Conservation (phyloP, 2,113 vertebrate species). For the Ceyx cyanopectus region DNA sequence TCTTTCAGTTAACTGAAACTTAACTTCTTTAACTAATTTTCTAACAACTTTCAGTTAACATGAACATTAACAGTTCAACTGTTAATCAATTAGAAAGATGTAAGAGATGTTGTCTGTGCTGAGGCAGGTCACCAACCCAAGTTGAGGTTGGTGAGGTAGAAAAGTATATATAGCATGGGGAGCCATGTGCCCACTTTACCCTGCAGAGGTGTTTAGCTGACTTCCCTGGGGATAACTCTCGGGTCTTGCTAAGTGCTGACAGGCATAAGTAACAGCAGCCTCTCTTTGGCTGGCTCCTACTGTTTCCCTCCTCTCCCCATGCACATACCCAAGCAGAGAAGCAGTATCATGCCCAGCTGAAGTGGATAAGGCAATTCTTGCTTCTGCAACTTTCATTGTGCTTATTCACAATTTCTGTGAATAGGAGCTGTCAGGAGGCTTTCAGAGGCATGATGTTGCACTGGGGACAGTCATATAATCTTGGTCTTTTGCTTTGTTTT, state of each 20-base stretch:
- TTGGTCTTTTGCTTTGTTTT: not conserved
- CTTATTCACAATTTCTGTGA: not conserved
- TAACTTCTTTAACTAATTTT: too few species aligned
- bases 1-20: too few species aligned
- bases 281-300: not conserved
- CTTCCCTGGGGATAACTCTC: not conserved
- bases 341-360: not conserved
- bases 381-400: not conserved
- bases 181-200: not conserved
- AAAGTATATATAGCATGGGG: not conserved
- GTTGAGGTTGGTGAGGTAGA: not conserved
- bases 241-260: not conserved
- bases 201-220: not conserved
- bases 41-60: too few species aligned
- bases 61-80: not conserved
- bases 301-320: not conserved
- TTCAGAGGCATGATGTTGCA: not conserved
- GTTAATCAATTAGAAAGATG: not conserved
- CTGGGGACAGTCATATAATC: not conserved
- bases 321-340: rapidly evolving
- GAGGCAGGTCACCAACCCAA: not conserved
- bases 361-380: not conserved
- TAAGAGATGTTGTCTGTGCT: not conserved
- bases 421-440: not conserved
- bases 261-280: not conserved